Percentiles rank a stretch among this genome's conserved stretches.
phyloP scores from a whole-genome alignment of 2,113 vertebrate genomes.

The Chinchilla lanigera region DNA sequence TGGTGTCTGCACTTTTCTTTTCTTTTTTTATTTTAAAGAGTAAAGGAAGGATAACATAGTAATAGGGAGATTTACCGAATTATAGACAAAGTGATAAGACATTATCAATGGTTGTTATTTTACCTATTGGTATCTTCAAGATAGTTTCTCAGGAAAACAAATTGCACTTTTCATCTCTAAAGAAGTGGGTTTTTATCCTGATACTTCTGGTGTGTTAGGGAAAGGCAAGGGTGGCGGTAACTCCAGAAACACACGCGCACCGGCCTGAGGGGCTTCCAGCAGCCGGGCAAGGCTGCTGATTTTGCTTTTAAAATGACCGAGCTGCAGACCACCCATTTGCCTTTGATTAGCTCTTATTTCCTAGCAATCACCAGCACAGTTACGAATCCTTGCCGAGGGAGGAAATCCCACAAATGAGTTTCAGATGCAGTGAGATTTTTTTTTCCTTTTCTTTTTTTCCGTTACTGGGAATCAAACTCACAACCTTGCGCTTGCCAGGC shows the following conservation, averaged over 20 bases:
- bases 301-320: background rate
- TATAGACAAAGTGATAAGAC: too few species aligned
- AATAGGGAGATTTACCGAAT: too few species aligned
- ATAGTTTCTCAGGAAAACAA: too few species aligned
- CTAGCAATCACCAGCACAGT: background rate
- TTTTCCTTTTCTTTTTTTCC: too few species aligned
- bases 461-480: too few species aligned
- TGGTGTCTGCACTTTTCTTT: background rate
- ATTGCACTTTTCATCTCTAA: background rate
- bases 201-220: background rate
- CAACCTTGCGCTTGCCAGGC: too few species aligned
- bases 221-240: rapidly evolving
- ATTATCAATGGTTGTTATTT: too few species aligned
- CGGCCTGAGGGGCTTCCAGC: rapidly evolving
- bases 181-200: background rate
- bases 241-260: rapidly evolving
- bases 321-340: rapidly evolving
- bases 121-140: too few species aligned
- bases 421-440: background rate
- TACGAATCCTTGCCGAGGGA: background rate
- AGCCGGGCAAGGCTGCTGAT: rapidly evolving
- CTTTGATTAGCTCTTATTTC: background rate
- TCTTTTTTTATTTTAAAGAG: too few species aligned
- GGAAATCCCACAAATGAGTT: constrained; percentile 12
- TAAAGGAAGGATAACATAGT: too few species aligned